Base-by-base conservation (phyloP, 92 coral and sea anemone species). In the Zoanthus sociatus region DNA sequence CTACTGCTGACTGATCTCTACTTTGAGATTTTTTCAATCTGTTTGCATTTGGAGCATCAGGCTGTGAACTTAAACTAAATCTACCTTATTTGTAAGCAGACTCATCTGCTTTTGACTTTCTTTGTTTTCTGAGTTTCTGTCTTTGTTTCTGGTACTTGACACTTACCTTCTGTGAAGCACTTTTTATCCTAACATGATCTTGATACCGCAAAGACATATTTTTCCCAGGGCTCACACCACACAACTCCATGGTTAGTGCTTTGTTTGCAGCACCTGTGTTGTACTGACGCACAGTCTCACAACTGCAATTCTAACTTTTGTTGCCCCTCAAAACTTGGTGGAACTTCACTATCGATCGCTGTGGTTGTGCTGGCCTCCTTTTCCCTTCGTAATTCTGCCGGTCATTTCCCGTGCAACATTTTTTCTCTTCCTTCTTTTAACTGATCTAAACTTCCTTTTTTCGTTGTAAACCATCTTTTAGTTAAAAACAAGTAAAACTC, bases 51-150 rank as follows among this genome's bases (percentile, higher is more conserved):
- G 79, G 77, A 55, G 45, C 61, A 83, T 67, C 87, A 37, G 87
- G 66, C 61, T 37, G 78, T 67, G 78, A 47, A 83, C 87, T 83
- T 32, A 83, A 50, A 47, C 87, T 68, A 71, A 83, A 83, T 37
- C 81, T 79, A 67, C 87, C 87, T 68, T 60, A 58, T 50, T 83
- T 74, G 56, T 83, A 83, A 66, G 87, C 77, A 83, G 42, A 68
- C 67, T 83, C 75, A 61, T 83, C 87, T 37, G 82, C 87, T 70
- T 83, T 83, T 70, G 78, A 70, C 79, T 83, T 83, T 68, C 79
- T 56, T 67, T 83, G 87, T 21, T 74, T 76, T 45, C 87, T 33
- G 58, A 83, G 87, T 67, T 67, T 67, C 72, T 67, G 67, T 60
- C 67, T 60, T 60, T 60, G 67, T 60, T 60, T 60, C 67, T 60